Percentiles rank a stretch among this genome's conserved stretches.
phyloP scores from a whole-genome alignment of 2,797 vertebrate species.

The Pachyuromys duprasi region DNA sequence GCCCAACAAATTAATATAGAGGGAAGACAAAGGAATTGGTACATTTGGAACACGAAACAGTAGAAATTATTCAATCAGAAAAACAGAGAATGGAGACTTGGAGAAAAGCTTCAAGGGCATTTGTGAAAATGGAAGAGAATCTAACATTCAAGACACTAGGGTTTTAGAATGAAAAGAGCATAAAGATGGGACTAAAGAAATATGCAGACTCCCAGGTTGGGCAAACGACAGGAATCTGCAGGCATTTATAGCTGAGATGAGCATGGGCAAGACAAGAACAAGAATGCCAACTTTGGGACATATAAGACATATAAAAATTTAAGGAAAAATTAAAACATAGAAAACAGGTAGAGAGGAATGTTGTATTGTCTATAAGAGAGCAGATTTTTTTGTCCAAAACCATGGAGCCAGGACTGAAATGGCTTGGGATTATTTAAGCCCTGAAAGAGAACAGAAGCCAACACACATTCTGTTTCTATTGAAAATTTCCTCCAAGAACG shows the following conservation, averaged over 20 bases:
- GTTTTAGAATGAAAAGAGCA: not conserved
- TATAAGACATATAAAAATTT: not conserved
- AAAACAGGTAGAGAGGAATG: not conserved
- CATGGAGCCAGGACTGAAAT: not conserved
- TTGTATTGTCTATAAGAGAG: not conserved
- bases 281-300: not conserved
- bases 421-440: not conserved
- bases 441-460: not conserved
- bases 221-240: not conserved
- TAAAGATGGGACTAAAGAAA: not conserved
- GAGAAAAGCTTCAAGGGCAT: not conserved
- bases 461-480: not conserved
- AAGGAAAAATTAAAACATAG: constrained; percentile 14
- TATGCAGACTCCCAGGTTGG: not conserved
- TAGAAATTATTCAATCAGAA: constrained; percentile 14
- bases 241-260: not conserved
- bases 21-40: not conserved
- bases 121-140: not conserved
- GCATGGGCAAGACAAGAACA: not conserved
- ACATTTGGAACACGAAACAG: not conserved
- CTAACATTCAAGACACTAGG: not conserved
- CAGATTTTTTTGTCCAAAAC: constrained; percentile 15
- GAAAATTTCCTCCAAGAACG: not conserved
- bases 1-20: not conserved
- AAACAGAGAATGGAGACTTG: not conserved